Evolutionary conservation across 2,888 invertebrate species (phyloP).

Genomic region (Tenthredo notha): DNA sequence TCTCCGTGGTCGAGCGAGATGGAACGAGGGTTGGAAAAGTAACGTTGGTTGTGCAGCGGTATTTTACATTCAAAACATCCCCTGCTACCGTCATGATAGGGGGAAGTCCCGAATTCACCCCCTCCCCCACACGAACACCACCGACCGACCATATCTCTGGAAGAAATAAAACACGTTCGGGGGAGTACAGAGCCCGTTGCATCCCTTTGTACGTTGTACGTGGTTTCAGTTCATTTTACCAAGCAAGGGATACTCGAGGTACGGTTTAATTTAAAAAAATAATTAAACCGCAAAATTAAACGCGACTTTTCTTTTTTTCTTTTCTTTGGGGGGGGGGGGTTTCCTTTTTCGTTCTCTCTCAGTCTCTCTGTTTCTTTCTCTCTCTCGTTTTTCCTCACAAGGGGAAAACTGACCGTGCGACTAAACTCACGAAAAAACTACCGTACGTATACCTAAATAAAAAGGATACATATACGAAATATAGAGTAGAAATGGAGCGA

Average conservation of each 20-base stretch:
- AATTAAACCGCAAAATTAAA: slow-evolving; percentile 76
- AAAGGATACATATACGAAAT: not conserved
- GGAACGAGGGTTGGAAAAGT: slow-evolving; percentile 36
- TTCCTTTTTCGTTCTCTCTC: not conserved
- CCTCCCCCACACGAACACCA: slow-evolving; percentile 25
- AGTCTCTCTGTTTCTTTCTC: not conserved
- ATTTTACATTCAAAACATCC: slow-evolving; percentile 71
- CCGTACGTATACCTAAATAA: not conserved
- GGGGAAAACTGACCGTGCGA: not conserved
- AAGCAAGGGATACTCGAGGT: slow-evolving; percentile 42
- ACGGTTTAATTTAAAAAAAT: slow-evolving; percentile 75
- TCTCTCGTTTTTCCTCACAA: not conserved
- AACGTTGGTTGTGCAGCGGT: slow-evolving; percentile 59
- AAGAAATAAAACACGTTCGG: slow-evolving; percentile 53
- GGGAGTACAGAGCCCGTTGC: not conserved
- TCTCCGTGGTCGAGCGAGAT: slow-evolving; percentile 64
- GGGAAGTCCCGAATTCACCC: not conserved
- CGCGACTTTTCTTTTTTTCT: slow-evolving; percentile 54
- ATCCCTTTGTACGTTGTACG: slow-evolving; percentile 35
- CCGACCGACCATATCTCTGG: slow-evolving; percentile 43
- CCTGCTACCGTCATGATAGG: not conserved
- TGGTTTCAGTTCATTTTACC: slow-evolving; percentile 21
- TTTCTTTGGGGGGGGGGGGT: not conserved
- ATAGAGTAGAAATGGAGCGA: not conserved
- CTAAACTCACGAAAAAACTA: not conserved